Base-by-base conservation (phyloP, 1,140 invertebrate species). In the Bombyx mandarina region DNA sequence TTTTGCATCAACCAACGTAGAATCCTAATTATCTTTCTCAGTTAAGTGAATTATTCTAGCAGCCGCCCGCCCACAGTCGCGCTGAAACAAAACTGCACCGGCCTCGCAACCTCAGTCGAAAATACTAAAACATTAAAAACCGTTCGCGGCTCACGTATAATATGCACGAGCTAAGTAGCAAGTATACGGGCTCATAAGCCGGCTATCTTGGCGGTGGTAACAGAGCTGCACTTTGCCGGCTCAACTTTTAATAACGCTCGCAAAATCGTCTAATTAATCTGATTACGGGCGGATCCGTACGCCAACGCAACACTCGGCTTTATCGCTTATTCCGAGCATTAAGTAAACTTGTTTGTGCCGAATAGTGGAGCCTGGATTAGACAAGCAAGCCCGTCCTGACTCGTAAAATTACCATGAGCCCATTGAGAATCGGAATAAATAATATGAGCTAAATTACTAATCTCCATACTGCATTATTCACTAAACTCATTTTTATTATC, bases 21-120 rank as follows among this genome's bases (percentile, higher is more conserved):
- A 85, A 85, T 87, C 84, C 84, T 84, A 87, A 87, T 87, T 87
- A 87, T 87, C 84, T 85, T 85, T 87, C 73, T 81, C 79, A 85
- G 84, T 87, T 85, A 85, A 87, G 82, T 87, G 82, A 87, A 87
- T 87, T 87, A 87, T 85, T 85, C 78, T 67, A 71, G 26, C 26
- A 1, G 78, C 75, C 78, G 79, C 82, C 75, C 78, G 79, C 82
- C 82, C 82, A 84, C 79, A 79, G 80, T 85, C 77, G 82, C 71
- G 79, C 73, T 76, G 80, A 84, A 82, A 87, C 82, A 87, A 79
- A 87, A 85, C 82, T 69, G 79, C 67, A 64, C 68, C 57, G 75
- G 84, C 79, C 80, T 87, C 78, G 76, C 84, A 87, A 84, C 82
- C 79, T 84, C 81, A 87, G 82, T 87, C 78, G 75, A 84, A 87